Base-by-base conservation (phyloP, 1,140 invertebrate species). In the Hylaeus anthracinus region DNA sequence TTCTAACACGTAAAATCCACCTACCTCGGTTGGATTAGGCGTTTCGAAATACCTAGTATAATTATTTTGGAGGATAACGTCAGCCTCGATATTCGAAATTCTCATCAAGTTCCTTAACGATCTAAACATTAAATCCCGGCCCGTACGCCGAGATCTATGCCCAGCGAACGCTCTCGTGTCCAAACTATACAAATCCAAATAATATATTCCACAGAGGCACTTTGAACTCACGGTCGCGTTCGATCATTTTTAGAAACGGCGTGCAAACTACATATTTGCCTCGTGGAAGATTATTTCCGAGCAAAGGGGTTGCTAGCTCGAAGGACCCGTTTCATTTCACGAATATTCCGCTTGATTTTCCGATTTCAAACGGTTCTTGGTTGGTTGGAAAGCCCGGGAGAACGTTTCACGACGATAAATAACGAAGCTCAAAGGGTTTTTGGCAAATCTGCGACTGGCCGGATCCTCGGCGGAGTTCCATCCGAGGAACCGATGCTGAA, bases 381-480 rank as follows among this genome's bases (percentile, higher is more conserved):
- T 43, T 58, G 15, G 64, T 6, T 8, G 5, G 12, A n/a, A n/a
- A 45, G 45, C 43, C 43, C 37, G 45, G 43, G 5, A 15, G 37
- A 48, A 12, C 39, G 67, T 55, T 79, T 72, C 60, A 45, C 58
- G 58, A 64, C 67, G 76, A 72, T 53, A 51, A 69, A 78, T 72
- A 78, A 78, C 76, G 76, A 72, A 64, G 76, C 48, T 79, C 69
- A 79, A 79, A 79, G 77, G 77, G 73, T 79, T 73, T 79, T 79
- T 79, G 77, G 77, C 53, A 73, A 58, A 65, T 56, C 61, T 15
- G 53, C 51, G 70, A 39, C 70, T 48, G 43, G 3, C 48, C 14
- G 61, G 72, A 56, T 56, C 41, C 70, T 43, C 39, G 37, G 15
- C 12, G 6, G n/a, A 39, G 2, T 37, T 41, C 69, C 14, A 2